Evolutionary conservation across 2,888 invertebrate genomes (phyloP).

Genomic region (Lasioglossum zephyrum): DNA sequence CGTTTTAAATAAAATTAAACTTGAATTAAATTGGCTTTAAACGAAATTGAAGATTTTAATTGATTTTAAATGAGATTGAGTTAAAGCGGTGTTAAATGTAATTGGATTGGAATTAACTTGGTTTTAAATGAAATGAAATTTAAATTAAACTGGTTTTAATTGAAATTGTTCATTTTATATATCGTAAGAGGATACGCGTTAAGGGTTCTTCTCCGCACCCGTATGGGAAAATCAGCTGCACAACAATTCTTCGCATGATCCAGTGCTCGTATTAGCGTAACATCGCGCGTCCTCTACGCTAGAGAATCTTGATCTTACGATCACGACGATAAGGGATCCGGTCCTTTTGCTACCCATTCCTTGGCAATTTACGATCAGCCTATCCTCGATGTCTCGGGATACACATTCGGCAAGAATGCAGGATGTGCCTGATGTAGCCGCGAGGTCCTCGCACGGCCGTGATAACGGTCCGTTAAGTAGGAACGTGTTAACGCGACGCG

Average conservation of each 20-base stretch:
- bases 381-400: slow-evolving; percentile 31
- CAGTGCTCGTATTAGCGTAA: slow-evolving; percentile 37
- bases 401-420: slow-evolving; percentile 56
- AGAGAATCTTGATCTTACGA: slow-evolving; percentile 25
- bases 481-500: slow-evolving; percentile 73
- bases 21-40: no score
- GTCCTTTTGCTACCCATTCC: slow-evolving; percentile 50
- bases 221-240: neutral
- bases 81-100: no score
- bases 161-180: no score
- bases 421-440: slow-evolving; percentile 40
- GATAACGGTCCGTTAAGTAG: slow-evolving; percentile 76
- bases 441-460: slow-evolving; percentile 57
- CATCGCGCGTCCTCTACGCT: slow-evolving; percentile 4
- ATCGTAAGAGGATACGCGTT: neutral
- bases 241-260: neutral
- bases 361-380: slow-evolving; percentile 54
- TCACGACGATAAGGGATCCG: slow-evolving; percentile 44
- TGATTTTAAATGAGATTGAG: no score
- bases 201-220: neutral
- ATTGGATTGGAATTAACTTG: no score
- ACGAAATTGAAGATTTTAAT: no score
- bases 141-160: no score
- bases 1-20: no score
- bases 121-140: no score